Evolutionary conservation across 2,888 invertebrate genomes (phyloP).

Genomic region (Aricia artaxerxes): DNA sequence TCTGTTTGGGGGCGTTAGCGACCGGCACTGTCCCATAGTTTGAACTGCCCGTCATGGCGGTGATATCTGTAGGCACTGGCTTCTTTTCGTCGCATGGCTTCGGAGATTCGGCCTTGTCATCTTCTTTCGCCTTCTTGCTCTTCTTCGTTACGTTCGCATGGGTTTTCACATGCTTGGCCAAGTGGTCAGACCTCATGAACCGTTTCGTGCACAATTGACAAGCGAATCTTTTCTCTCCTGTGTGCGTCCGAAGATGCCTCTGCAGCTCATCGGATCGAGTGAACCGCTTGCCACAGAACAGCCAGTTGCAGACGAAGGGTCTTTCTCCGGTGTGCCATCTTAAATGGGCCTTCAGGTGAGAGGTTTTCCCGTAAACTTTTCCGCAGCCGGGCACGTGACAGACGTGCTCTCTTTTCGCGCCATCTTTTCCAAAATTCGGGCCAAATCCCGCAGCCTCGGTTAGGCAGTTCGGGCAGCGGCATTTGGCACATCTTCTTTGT

Average conservation of each 20-base stretch:
- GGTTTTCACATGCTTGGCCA: conserved; percentile 95
- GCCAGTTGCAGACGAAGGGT: conserved; percentile 93
- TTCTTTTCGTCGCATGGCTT: conserved; percentile 51
- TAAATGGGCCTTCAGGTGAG: conserved; percentile 94
- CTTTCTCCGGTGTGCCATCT: conserved; percentile 97
- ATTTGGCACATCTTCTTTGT: conserved; percentile 87
- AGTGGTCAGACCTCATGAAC: conserved; percentile 95
- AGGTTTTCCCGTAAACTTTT: conserved; percentile 95
- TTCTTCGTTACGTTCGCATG: conserved; percentile 85
- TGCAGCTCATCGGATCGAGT: conserved; percentile 95
- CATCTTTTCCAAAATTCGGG: conserved; percentile 86
- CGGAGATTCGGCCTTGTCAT: conserved; percentile 65
- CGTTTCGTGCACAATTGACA: conserved; percentile 93
- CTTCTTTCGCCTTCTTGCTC: conserved; percentile 66
- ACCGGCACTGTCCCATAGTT: conserved; percentile 63
- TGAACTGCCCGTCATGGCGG: conserved; percentile 53
- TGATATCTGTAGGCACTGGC: conserved; percentile 34
- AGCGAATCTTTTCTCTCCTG: conserved; percentile 93
- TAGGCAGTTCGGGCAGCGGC: conserved; percentile 90
- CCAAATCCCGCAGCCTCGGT: conserved; percentile 88
- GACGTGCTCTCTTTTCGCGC: conserved; percentile 89
- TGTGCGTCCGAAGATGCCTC: conserved; percentile 92
- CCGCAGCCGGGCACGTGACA: conserved; percentile 94
- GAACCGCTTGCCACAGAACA: conserved; percentile 94
- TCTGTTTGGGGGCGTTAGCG: conserved; percentile 53